Conservation (phyloP, 2,113 vertebrate species). For the Platysternon megacephalum region DNA sequence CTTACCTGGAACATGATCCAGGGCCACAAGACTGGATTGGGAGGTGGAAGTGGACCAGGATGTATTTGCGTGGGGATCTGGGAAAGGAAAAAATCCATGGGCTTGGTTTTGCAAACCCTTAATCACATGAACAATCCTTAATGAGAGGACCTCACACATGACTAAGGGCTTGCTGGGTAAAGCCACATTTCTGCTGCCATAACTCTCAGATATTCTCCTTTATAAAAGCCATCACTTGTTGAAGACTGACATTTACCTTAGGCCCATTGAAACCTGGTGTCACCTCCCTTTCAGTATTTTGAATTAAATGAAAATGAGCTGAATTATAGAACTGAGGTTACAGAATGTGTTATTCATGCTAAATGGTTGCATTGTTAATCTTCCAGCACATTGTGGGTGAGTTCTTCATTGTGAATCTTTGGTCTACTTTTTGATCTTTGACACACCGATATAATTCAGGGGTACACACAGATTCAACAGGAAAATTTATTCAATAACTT, state of each 20-base stretch:
- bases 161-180: not conserved
- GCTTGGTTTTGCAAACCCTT: slow-evolving; percentile 64
- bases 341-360: not conserved
- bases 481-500: too few relatives aligned
- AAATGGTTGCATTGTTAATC: accelerated
- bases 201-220: not conserved
- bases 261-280: not conserved
- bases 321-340: not conserved
- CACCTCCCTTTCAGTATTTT: not conserved
- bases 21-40: slow-evolving; percentile 74
- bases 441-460: not conserved
- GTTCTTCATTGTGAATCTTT: not conserved
- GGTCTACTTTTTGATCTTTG: not conserved
- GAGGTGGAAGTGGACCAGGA: slow-evolving; percentile 76
- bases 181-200: not conserved
- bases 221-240: not conserved
- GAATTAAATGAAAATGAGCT: not conserved
- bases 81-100: slow-evolving; percentile 70
- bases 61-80: slow-evolving; percentile 75
- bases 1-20: slow-evolving; percentile 75
- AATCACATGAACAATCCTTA: not conserved
- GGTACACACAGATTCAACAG: not conserved
- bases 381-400: accelerated
- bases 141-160: not conserved
- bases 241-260: not conserved